Conservation (phyloP, 2,797 vertebrate genomes). For the Prionace glauca region DNA sequence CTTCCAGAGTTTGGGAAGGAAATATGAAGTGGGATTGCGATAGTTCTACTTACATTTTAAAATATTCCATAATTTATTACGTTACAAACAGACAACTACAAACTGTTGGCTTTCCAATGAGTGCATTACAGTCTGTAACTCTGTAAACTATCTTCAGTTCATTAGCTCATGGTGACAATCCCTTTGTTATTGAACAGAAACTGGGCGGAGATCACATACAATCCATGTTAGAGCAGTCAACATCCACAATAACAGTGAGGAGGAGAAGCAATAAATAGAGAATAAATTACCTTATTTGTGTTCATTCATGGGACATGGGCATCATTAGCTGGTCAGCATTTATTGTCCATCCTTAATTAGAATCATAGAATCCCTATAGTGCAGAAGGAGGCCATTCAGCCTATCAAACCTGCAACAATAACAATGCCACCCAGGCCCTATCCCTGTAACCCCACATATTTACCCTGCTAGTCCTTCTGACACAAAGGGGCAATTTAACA, state of each 20-base stretch:
- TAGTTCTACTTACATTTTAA: background rate
- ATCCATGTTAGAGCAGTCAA: background rate
- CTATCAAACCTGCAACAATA: too few species aligned
- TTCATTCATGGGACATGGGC: background rate
- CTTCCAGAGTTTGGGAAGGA: background rate
- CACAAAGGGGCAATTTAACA: too few species aligned
- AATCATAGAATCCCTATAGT: too few species aligned
- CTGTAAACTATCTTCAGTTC: background rate
- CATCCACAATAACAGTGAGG: background rate
- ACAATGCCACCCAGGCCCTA: too few species aligned
- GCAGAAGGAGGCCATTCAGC: too few species aligned
- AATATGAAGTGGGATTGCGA: background rate
- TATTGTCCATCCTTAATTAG: too few species aligned
- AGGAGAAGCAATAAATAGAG: background rate
- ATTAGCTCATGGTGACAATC: background rate
- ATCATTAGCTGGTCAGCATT: too few species aligned
- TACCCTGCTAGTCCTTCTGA: too few species aligned
- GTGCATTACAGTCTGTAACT: background rate
- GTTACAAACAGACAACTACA: background rate
- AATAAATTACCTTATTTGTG: background rate
- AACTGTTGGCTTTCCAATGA: background rate
- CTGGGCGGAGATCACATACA: too few species aligned
- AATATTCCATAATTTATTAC: background rate
- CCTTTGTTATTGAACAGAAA: background rate
- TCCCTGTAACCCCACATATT: too few species aligned